These are phyloP conservation scores for Ambastaia sidthimunki DNA, from an alignment of 2,797 vertebrate genomes.

Conservation along the genomic window DNA sequence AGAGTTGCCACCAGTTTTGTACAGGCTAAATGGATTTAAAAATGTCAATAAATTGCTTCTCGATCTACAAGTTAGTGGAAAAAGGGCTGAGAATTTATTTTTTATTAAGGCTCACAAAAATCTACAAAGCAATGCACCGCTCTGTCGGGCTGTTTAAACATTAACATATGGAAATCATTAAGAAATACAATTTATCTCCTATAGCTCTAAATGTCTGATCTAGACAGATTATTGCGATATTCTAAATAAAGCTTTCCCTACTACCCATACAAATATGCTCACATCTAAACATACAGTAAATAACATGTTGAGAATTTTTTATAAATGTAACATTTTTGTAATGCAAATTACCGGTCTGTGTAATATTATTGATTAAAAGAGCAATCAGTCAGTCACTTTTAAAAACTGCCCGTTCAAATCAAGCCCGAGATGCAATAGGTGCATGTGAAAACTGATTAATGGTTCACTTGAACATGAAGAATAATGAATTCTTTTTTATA, in stretches of 20 bases:
- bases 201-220: constrained; percentile 22
- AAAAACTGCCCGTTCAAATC: too few species aligned
- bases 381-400: too few species aligned
- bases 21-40: constrained; percentile 73
- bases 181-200: constrained; percentile 9
- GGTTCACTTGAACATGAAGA: too few species aligned
- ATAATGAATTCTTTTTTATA: too few species aligned
- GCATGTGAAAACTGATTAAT: too few species aligned
- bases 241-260: not conserved
- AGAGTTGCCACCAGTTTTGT: constrained; percentile 67
- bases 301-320: too few species aligned
- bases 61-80: constrained; percentile 49
- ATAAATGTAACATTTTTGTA: too few species aligned
- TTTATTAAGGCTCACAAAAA: constrained; percentile 35
- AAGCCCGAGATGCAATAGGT: too few species aligned
- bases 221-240: constrained; percentile 16
- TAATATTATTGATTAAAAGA: too few species aligned
- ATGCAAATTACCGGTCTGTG: too few species aligned
- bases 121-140: not conserved
- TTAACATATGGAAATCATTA: constrained; percentile 22
- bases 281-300: not conserved
- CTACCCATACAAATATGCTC: constrained; percentile 11
- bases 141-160: not conserved
- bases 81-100: constrained; percentile 53
- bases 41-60: constrained; percentile 72